Conservation (phyloP, 2,797 vertebrate species). For the Melanotaenia nigrans region DNA sequence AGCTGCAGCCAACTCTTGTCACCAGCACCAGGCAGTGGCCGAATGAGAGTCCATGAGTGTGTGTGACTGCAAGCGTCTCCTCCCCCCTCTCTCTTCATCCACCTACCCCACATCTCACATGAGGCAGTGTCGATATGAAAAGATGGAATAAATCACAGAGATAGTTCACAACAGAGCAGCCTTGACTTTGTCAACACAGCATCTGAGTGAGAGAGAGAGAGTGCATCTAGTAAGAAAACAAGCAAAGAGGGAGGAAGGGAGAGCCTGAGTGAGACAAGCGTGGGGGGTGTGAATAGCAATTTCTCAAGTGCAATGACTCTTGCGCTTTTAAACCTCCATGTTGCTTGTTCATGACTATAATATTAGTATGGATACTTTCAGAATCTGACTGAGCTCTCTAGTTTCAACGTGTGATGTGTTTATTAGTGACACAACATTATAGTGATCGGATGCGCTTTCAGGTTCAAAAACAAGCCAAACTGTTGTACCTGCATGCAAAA, state of each 20-base stretch:
- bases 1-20: constrained; percentile 55
- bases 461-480: constrained; percentile 17
- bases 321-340: constrained; percentile 49
- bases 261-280: constrained; percentile 56
- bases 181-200: constrained; percentile 80
- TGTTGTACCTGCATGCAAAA: constrained; percentile 27
- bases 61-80: constrained; percentile 34
- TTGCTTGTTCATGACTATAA: constrained; percentile 36
- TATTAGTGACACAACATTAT: constrained; percentile 6
- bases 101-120: constrained; percentile 59
- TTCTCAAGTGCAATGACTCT: constrained; percentile 64
- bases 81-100: constrained; percentile 38
- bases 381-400: constrained; percentile 1
- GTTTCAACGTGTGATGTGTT: constrained; percentile 2
- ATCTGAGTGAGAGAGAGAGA: constrained; percentile 49
- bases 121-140: constrained; percentile 72
- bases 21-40: constrained; percentile 47
- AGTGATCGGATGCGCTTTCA: background rate
- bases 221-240: constrained; percentile 31
- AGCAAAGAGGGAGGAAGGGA: constrained; percentile 47
- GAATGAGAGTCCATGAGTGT: constrained; percentile 44
- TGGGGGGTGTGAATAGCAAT: constrained; percentile 58
- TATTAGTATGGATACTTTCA: constrained; percentile 17
- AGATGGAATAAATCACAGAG: constrained; percentile 79
- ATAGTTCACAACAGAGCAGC: constrained; percentile 75